These are phyloP conservation scores for Gnatocerus cornutus DNA, from an alignment of 2,888 invertebrate genomes.

Conservation along the genomic window DNA sequence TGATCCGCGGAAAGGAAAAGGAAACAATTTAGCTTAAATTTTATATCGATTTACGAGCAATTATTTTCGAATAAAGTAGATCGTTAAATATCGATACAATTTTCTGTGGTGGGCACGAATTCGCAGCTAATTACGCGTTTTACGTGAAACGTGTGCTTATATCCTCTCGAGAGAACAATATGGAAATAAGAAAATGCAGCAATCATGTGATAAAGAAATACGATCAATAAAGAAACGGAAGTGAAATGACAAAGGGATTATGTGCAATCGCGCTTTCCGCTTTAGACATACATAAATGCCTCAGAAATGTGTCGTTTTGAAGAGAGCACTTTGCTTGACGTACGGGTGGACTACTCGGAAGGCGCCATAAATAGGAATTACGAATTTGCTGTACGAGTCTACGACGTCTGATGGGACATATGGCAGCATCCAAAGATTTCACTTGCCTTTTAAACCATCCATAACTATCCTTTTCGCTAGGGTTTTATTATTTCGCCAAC, in stretches of 20 bases:
- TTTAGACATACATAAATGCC: conserved; percentile 52
- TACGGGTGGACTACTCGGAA: conserved; percentile 57
- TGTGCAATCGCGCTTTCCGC: conserved; percentile 52
- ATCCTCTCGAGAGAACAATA: background rate
- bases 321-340: conserved; percentile 55
- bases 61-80: conserved; percentile 58
- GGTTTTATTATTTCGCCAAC: conserved; percentile 57
- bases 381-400: conserved; percentile 46
- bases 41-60: conserved; percentile 56
- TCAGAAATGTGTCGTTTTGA: conserved; percentile 53
- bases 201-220: conserved; percentile 51
- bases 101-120: conserved; percentile 20
- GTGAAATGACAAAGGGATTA: conserved; percentile 53
- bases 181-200: conserved; percentile 21
- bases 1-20: conserved; percentile 53
- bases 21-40: conserved; percentile 59
- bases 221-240: conserved; percentile 55
- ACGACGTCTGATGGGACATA: conserved; percentile 56
- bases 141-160: no score
- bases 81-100: conserved; percentile 49
- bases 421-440: conserved; percentile 55
- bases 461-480: conserved; percentile 51
- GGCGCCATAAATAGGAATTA: conserved; percentile 60
- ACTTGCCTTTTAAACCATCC: conserved; percentile 55
- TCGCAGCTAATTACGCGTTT: background rate